Evolutionary conservation across 2,113 vertebrate species (phyloP).

Genomic region (Aspidoscelis tigris): DNA sequence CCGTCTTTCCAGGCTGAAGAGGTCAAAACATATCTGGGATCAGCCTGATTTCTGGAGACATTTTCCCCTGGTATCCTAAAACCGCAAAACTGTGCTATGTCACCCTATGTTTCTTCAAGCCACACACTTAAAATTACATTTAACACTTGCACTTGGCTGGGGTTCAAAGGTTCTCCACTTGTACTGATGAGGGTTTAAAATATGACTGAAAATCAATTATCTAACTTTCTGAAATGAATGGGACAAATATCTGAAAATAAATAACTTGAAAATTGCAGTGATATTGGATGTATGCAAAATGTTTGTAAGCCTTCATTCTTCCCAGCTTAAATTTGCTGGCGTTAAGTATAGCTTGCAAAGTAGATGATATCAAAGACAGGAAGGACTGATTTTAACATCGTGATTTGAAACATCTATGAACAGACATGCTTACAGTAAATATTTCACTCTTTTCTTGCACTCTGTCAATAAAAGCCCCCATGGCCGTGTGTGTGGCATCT

Average conservation of each 20-base stretch:
- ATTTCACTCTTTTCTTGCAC: neutral
- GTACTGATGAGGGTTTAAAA: neutral
- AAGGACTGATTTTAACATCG: neutral
- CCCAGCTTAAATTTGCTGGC: neutral
- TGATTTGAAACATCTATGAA: neutral
- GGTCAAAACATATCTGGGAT: too few relatives aligned
- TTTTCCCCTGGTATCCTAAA: too few relatives aligned
- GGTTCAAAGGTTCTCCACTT: too few relatives aligned
- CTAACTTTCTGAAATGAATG: neutral
- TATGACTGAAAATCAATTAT: neutral
- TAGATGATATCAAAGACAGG: neutral
- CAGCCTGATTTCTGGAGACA: too few relatives aligned
- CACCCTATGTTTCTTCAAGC: neutral
- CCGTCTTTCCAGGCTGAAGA: too few relatives aligned
- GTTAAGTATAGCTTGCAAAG: neutral
- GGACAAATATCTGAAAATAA: neutral
- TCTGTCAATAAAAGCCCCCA: neutral
- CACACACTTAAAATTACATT: too few relatives aligned
- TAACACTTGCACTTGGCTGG: too few relatives aligned
- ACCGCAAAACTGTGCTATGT: too few relatives aligned
- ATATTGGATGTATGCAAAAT: neutral
- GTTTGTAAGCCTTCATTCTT: neutral
- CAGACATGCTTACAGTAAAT: neutral
- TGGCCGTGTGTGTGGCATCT: constrained; percentile 1
- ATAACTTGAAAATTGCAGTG: neutral